Percentiles rank a stretch among this genome's conserved stretches.
These are phyloP conservation scores for Rhombomys opimus DNA, from an alignment of 2,113 vertebrate genomes.

Conservation along the genomic window DNA sequence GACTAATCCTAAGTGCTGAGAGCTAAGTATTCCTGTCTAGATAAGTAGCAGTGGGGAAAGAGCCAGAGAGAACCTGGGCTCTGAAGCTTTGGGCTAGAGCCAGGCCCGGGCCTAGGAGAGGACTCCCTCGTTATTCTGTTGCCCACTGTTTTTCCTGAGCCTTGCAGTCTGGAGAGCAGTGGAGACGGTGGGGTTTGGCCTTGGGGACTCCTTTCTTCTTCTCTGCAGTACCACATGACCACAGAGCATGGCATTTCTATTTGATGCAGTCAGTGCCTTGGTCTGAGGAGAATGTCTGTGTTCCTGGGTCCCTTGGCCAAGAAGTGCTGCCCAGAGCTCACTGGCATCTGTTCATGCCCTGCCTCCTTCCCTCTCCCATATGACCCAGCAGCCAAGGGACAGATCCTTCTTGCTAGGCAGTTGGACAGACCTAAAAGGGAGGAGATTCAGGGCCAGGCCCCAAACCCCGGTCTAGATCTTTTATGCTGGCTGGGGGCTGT, in stretches of 20 bases:
- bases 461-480: neutral
- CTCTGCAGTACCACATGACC: conserved; percentile 31
- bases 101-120: neutral
- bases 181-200: conserved; percentile 18
- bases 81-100: neutral
- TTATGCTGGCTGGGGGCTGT: neutral
- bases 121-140: neutral
- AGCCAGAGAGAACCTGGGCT: neutral
- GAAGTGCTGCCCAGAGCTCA: conserved; percentile 34
- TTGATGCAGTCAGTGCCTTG: conserved; percentile 65
- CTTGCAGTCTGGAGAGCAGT: neutral
- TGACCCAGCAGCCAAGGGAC: conserved; percentile 42
- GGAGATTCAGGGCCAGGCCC: neutral
- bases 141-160: neutral
- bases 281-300: conserved; percentile 63
- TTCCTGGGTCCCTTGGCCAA: conserved; percentile 66
- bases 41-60: neutral
- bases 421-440: neutral
- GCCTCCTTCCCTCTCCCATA: neutral
- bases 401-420: neutral
- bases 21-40: conserved; percentile 15
- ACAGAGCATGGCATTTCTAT: conserved; percentile 67
- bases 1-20: neutral
- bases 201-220: conserved; percentile 4
- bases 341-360: conserved; percentile 51